These are phyloP conservation scores for Phyllotreta cruciferae DNA, from an alignment of 2,888 invertebrate genomes.

Conservation along the genomic window DNA sequence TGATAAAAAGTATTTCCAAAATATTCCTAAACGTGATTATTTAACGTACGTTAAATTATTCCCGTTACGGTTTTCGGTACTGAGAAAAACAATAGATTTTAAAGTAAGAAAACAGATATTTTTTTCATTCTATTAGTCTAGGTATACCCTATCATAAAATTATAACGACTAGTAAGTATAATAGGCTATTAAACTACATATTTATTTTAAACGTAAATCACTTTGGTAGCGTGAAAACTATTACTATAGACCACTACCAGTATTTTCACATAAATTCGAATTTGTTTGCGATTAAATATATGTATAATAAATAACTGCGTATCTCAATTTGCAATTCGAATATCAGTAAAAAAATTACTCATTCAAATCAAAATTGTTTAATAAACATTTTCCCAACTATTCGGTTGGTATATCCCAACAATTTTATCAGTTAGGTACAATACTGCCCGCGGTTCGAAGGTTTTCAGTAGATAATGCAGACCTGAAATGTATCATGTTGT, in stretches of 20 bases:
- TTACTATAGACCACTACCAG: conserved; percentile 32
- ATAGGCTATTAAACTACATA: conserved; percentile 13
- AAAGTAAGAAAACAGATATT: conserved; percentile 2
- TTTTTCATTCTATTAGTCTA: conserved; percentile 4
- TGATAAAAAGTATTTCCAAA: too few relatives aligned
- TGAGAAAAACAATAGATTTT: conserved; percentile 11
- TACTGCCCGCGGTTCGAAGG: conserved; percentile 8
- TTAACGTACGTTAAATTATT: background rate
- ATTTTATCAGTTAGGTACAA: background rate
- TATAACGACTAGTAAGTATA: conserved; percentile 10
- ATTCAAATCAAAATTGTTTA: conserved; percentile 5
- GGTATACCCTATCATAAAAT: conserved; percentile 11
- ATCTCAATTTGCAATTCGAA: background rate
- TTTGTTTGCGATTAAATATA: too few relatives aligned
- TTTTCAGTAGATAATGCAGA: conserved; percentile 13
- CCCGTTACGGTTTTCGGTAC: background rate
- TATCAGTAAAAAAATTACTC: conserved; percentile 3
- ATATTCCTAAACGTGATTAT: conserved; percentile 2
- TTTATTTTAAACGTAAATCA: conserved; percentile 8
- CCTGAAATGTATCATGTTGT: conserved; percentile 3
- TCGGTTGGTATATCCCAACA: conserved; percentile 7
- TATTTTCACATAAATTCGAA: background rate
- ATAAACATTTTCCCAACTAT: conserved; percentile 7
- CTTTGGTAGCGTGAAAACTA: conserved; percentile 33
- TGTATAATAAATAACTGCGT: background rate